These are phyloP conservation scores for Pseudotriccus pelzelni DNA, from an alignment of 2,797 vertebrate species.

Conservation along the genomic window DNA sequence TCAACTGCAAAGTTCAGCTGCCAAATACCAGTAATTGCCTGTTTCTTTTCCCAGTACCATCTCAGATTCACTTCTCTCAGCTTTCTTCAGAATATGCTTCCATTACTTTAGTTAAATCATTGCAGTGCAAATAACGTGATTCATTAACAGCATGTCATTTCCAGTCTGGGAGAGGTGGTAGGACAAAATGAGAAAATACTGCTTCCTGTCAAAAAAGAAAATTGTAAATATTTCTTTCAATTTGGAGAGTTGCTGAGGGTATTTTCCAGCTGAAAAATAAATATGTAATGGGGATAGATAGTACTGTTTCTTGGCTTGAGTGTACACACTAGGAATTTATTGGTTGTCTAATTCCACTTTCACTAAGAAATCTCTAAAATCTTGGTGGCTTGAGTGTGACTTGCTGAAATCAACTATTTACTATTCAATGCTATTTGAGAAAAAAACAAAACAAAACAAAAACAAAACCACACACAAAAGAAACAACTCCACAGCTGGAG, in stretches of 20 bases:
- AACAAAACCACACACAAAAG: background rate
- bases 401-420: background rate
- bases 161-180: background rate
- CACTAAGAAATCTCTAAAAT: background rate
- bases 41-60: background rate
- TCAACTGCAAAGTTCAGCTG: background rate
- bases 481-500: background rate
- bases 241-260: background rate
- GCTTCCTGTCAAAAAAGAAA: conserved; percentile 9
- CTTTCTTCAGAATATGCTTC: background rate
- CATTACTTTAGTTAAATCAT: conserved; percentile 6
- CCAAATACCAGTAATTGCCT: background rate
- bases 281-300: background rate
- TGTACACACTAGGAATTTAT: background rate
- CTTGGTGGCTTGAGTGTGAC: background rate
- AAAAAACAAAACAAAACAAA: background rate
- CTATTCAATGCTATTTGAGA: background rate
- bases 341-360: background rate
- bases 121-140: background rate
- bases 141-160: conserved; percentile 24
- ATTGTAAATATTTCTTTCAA: background rate
- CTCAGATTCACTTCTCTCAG: background rate
- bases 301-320: background rate
- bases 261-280: conserved; percentile 1
- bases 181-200: conserved; percentile 9